Base-by-base conservation (phyloP, 2,113 vertebrate genomes). In the Tautogolabrus adspersus region DNA sequence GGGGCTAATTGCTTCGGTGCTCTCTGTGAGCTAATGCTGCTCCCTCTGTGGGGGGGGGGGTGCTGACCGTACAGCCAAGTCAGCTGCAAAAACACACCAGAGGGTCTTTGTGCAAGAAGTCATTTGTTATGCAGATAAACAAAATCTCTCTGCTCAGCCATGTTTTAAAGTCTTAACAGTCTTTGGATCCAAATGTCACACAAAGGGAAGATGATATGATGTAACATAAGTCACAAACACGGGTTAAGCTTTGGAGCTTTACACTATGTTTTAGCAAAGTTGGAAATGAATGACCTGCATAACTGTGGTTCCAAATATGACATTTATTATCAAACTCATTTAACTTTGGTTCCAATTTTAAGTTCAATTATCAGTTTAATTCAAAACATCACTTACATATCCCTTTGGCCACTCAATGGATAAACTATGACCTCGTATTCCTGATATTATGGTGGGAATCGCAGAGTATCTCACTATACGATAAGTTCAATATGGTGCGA, bases 31-130 rank as follows among this genome's bases (percentile, higher is more conserved):
- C 38, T 21, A 56, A 60, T 16, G 64, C 57, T 61, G 40, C n/a
- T 47, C 49, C 47, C 82, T 62, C 65, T 71, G 23, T 72, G 81
- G 64, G 30, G 30, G 26, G 26, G 68, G 51, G 68, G 52, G 66
- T 30, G 72, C 49, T 75, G 75, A 75, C 74, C 58, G 37, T 62
- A 38, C 38, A 65, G 85, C 84, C 64, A 51, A 55, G 66, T 94
- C 90, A 91, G 91, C 90, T 93, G 92, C 63, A 64, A 90, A 91
- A 93, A 93, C 89, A 93, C 63, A 58, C 57, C 71, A 65, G 51
- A 88, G 72, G 54, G 40, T 66, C n/a, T 84, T 60, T 81, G 56
- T 81, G 22, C 63, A 72, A 69, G 66, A 46, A 30, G 66, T 79
- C 11, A 30, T 71, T 82, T 78, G 40, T 56, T 26, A 22, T 49